phyloP scores from a whole-genome alignment of 2,888 invertebrate genomes.

The Diabrotica balteata region DNA sequence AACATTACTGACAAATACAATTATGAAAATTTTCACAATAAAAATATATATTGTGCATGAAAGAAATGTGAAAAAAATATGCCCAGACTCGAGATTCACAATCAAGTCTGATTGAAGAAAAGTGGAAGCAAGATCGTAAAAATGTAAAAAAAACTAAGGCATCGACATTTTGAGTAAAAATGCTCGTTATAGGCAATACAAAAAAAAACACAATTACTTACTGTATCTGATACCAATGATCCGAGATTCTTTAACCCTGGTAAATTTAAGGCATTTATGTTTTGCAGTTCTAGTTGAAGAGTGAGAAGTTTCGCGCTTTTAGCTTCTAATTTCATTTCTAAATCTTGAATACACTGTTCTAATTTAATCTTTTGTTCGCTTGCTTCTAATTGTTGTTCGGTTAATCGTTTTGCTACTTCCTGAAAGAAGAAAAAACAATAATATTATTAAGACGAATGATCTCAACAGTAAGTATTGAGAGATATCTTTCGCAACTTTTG shows the following conservation, averaged over 20 bases:
- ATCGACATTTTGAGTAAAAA: not conserved
- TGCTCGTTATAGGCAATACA: not conserved
- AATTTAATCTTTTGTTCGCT: constrained; percentile 57
- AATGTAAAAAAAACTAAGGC: constrained; percentile 1
- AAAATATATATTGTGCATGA: too few species aligned
- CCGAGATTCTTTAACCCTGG: constrained; percentile 29
- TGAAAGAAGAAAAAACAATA: constrained; percentile 40
- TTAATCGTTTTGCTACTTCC: constrained; percentile 64
- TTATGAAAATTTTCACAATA: too few species aligned
- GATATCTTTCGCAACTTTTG: too few species aligned
- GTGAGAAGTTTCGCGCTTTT: constrained; percentile 41
- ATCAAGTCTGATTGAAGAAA: too few species aligned
- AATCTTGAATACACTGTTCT: constrained; percentile 47
- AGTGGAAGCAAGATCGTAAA: not conserved
- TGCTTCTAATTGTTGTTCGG: constrained; percentile 64
- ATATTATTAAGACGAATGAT: not conserved
- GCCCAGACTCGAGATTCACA: too few species aligned
- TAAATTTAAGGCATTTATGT: constrained; percentile 29
- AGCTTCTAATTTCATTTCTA: constrained; percentile 42
- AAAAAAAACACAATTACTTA: not conserved
- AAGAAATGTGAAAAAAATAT: too few species aligned
- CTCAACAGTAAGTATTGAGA: too few species aligned
- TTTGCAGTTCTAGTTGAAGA: constrained; percentile 38
- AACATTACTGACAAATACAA: too few species aligned
- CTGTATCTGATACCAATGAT: constrained; percentile 20